Evolutionary conservation across 2,797 vertebrate species (phyloP), one percentile per base, ranked within the genome.

Genomic region (Eupleurogrammus muticus): DNA sequence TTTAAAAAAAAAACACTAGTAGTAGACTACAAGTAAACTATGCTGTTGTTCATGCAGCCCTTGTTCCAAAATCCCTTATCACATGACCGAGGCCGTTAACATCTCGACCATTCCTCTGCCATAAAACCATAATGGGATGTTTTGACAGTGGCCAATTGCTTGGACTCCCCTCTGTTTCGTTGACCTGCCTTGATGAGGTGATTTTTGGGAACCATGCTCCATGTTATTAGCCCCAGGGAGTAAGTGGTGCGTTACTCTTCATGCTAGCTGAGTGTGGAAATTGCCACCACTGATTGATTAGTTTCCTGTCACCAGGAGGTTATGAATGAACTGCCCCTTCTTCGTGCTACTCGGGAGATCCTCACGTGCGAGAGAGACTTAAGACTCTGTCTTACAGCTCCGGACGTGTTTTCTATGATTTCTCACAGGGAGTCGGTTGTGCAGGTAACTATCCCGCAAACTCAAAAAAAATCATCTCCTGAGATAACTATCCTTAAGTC

Each of bases 241-340:
- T 66, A 17, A 61, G 78, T 56, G 67, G 54, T 64, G 73, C 38
- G 61, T 86, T 75, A 69, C 76, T 78, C 77, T 71, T 75, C 79
- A 55, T 82, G 78, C 73, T 56, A 38, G 78, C 73, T 57, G 77
- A 80, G 89, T 86, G 89, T 89, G 83, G 82, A 86, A 90, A 88
- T 90, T 79, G 79, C 58, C 84, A 85, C 85, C 87, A 80, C 84
- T 92, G 90, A 92, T 75, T 90, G 88, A 92, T 91, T 87, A 78
- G 69, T 79, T 84, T 87, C 81, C 88, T 91, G 89, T 92, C 91
- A 92, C 83, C 86, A 89, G 52, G 74, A 76, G 79, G 83, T 90
- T 83, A 82, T 85, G 84, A 79, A 89, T 89, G 79, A 85, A 87
- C 75, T 35, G 35, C 50, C 42, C 59, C 68, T 78, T 77, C 77